phyloP scores from a whole-genome alignment of 2,888 invertebrate genomes.

The Antitype chi region DNA sequence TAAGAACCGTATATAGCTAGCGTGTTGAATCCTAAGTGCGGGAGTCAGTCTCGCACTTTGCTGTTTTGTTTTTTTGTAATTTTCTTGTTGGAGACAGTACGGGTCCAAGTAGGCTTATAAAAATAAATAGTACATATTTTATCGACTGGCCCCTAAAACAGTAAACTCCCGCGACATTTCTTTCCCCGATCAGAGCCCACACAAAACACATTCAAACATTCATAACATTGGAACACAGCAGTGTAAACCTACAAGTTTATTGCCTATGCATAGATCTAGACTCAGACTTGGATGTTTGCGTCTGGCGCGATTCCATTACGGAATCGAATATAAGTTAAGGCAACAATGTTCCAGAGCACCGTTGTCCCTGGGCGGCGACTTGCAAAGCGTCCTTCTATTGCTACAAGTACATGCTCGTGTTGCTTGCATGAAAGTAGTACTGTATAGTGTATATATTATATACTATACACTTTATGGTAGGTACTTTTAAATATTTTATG shows the following conservation, averaged over 20 bases:
- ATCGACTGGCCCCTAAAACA: neutral
- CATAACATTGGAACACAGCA: slow-evolving; percentile 25
- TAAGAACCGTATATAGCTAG: neutral
- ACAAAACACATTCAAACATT: slow-evolving; percentile 33
- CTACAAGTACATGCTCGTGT: slow-evolving; percentile 73
- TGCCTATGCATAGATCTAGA: slow-evolving; percentile 56
- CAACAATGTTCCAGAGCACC: slow-evolving; percentile 68
- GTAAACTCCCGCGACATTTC: neutral
- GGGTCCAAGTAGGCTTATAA: neutral
- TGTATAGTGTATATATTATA: neutral
- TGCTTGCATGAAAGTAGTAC: slow-evolving; percentile 70
- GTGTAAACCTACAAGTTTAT: slow-evolving; percentile 54
- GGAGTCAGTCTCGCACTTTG: too few relatives aligned
- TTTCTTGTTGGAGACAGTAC: too few relatives aligned
- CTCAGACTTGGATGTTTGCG: slow-evolving; percentile 57
- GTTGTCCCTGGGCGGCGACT: slow-evolving; percentile 65
- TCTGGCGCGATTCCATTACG: slow-evolving; percentile 74
- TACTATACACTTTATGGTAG: too few relatives aligned
- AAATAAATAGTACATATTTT: neutral
- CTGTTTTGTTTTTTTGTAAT: neutral
- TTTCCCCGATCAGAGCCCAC: slow-evolving; percentile 13
- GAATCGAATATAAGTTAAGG: slow-evolving; percentile 80
- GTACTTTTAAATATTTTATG: too few relatives aligned
- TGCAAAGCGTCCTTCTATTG: slow-evolving; percentile 71
- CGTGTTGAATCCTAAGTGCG: neutral